Evolutionary conservation across 2,113 vertebrate species (phyloP).

Genomic region (Hypomesus transpacificus): DNA sequence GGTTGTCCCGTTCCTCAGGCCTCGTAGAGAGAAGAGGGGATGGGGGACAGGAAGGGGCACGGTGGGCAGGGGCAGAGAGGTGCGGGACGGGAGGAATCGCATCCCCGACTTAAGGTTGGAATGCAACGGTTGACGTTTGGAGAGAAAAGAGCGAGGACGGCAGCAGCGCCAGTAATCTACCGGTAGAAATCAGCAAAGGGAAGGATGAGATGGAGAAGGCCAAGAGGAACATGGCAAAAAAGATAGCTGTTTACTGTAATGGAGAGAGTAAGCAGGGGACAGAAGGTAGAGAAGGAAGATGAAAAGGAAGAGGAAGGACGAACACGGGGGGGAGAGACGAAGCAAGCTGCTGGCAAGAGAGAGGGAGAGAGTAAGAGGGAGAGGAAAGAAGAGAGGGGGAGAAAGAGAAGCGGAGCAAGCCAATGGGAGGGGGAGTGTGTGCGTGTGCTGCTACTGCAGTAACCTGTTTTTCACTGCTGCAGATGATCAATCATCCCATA

Average conservation of each 20-base stretch:
- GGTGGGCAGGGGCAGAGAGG: background rate
- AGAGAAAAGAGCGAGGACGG: too few species aligned
- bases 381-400: background rate
- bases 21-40: background rate
- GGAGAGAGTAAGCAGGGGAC: background rate
- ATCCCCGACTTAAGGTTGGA: too few species aligned
- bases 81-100: background rate
- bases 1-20: background rate
- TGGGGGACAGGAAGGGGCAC: background rate
- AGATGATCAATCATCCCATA: slow-evolving; percentile 60
- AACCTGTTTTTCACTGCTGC: slow-evolving; percentile 61
- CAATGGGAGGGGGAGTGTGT: slow-evolving; percentile 29
- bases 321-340: background rate
- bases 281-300: background rate
- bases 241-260: background rate
- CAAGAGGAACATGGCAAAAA: background rate
- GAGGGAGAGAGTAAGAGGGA: slow-evolving; percentile 7
- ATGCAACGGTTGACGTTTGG: too few species aligned
- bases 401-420: slow-evolving; percentile 7
- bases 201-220: too few species aligned
- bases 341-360: background rate
- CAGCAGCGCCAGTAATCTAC: too few species aligned
- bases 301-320: slow-evolving; percentile 12
- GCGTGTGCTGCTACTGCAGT: slow-evolving; percentile 56
- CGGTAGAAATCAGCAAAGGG: too few species aligned